Conservation (phyloP, 1,140 invertebrate genomes). For the Conopomorpha cramerella region DNA sequence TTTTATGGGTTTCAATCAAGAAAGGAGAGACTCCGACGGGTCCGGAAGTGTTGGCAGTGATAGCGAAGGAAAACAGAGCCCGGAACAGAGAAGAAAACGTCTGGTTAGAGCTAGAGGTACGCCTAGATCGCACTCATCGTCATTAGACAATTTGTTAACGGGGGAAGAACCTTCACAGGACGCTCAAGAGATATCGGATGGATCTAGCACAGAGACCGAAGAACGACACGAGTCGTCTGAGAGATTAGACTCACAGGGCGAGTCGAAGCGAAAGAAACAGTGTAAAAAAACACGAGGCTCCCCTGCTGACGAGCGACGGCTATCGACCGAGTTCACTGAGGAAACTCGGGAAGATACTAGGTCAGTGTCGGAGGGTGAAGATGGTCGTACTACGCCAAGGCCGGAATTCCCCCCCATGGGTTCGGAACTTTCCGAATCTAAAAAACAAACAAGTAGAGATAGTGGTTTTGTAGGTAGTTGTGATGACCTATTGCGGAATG, state of each 20-base stretch:
- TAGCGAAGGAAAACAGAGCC: conserved; percentile 83
- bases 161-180: conserved; percentile 61
- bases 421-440: conserved; percentile 58
- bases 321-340: conserved; percentile 45
- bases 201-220: conserved; percentile 77
- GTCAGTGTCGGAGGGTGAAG: conserved; percentile 65
- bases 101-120: conserved; percentile 79
- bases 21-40: conserved; percentile 77
- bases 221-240: conserved; percentile 74
- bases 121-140: conserved; percentile 78
- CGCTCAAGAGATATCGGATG: conserved; percentile 66
- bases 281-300: conserved; percentile 65
- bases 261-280: conserved; percentile 82
- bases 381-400: conserved; percentile 66
- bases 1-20: conserved; percentile 79
- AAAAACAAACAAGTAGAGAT: conserved; percentile 80
- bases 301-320: conserved; percentile 58
- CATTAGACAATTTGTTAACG: conserved; percentile 74
- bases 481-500: conserved; percentile 77
- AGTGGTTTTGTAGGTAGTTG: conserved; percentile 88
- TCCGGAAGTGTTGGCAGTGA: conserved; percentile 83
- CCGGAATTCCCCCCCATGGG: conserved; percentile 62
- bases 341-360: conserved; percentile 64
- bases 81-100: conserved; percentile 80
- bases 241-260: conserved; percentile 75